phyloP scores from a whole-genome alignment of 2,888 invertebrate species.

The Endotricha flammealis region DNA sequence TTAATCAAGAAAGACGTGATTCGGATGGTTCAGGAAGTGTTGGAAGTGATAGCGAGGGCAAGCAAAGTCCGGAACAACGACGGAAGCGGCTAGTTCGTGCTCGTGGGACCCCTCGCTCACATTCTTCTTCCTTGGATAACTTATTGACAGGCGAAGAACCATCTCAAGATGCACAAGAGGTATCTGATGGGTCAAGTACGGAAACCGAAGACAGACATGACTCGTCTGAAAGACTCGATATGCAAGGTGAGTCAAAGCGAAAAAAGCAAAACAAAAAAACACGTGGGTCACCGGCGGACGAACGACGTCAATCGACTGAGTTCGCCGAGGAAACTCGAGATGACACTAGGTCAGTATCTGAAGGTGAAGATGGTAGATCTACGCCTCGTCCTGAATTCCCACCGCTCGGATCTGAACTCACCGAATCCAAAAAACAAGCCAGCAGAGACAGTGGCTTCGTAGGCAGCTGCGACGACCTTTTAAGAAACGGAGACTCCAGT shows the following conservation, averaged over 20 bases:
- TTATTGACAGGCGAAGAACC: conserved; percentile 82
- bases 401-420: conserved; percentile 75
- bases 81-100: conserved; percentile 89
- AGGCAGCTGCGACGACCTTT: conserved; percentile 91
- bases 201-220: conserved; percentile 83
- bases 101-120: conserved; percentile 88
- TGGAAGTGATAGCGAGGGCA: conserved; percentile 93
- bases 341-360: conserved; percentile 78
- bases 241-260: conserved; percentile 89
- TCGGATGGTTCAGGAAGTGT: conserved; percentile 92
- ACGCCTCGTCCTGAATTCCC: conserved; percentile 84
- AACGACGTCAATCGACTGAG: conserved; percentile 81
- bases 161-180: conserved; percentile 73
- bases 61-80: conserved; percentile 91
- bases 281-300: conserved; percentile 78
- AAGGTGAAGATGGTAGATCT: conserved; percentile 82
- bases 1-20: conserved; percentile 85
- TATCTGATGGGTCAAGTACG: conserved; percentile 86
- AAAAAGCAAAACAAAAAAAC: conserved; percentile 88
- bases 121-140: conserved; percentile 89
- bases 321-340: conserved; percentile 79
- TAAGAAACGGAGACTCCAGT: conserved; percentile 80
- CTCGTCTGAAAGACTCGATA: conserved; percentile 84
- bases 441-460: conserved; percentile 93
- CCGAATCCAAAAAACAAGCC: conserved; percentile 86